Evolutionary conservation across 2,888 invertebrate species (phyloP).

Genomic region (Atrina japonica): DNA sequence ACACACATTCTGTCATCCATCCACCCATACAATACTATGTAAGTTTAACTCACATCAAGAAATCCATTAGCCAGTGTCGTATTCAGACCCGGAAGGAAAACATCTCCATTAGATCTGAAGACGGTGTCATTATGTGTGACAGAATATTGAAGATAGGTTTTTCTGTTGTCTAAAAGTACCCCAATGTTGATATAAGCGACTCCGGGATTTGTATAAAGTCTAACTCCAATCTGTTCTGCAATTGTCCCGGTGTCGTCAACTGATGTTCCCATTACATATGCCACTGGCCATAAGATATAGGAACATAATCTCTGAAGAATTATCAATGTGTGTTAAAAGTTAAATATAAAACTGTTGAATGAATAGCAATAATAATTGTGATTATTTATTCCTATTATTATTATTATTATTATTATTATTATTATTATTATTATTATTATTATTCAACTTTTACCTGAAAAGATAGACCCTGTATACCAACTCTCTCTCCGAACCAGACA

Average conservation of each 20-base stretch:
- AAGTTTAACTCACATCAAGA: background rate
- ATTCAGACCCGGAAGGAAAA: slow-evolving; percentile 10
- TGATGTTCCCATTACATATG: background rate
- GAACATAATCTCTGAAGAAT: background rate
- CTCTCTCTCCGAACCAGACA: no score
- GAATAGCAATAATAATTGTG: no score
- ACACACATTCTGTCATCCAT: no score
- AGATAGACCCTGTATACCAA: no score
- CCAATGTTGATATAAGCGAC: background rate
- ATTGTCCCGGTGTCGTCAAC: background rate
- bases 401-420: no score
- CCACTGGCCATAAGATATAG: background rate
- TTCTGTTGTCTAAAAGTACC: background rate
- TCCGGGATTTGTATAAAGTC: background rate
- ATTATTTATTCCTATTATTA: no score
- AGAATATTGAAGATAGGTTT: background rate
- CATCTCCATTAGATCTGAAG: background rate
- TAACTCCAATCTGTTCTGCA: background rate
- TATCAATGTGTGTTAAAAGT: no score
- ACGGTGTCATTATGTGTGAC: slow-evolving; percentile 6
- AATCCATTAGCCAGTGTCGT: background rate
- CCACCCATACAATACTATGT: background rate
- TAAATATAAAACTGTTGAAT: no score
- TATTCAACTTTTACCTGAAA: no score
- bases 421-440: no score